phyloP scores from a whole-genome alignment of 2,113 vertebrate species.

The Spermophilus dauricus region DNA sequence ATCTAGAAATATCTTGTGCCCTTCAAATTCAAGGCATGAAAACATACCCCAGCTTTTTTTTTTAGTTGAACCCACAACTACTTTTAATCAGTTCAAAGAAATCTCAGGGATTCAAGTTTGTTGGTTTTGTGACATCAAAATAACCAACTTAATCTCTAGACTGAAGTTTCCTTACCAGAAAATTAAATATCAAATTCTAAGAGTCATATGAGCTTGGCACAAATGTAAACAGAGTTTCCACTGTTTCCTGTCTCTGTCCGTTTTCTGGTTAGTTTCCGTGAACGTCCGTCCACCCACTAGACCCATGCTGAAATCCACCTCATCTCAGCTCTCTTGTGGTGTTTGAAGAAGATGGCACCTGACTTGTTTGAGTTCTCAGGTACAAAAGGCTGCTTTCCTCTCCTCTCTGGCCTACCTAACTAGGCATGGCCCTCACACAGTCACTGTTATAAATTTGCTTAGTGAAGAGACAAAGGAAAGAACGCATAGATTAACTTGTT shows the following conservation, averaged over 20 bases:
- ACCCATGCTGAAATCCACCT: not conserved
- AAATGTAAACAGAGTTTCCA: not conserved
- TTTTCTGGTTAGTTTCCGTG: not conserved
- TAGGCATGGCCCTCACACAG: not conserved
- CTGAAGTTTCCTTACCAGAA: constrained; percentile 53
- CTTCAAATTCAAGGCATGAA: constrained; percentile 36
- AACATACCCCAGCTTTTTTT: not conserved
- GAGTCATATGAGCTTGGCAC: constrained; percentile 32
- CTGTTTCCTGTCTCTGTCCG: not conserved
- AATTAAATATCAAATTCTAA: constrained; percentile 54
- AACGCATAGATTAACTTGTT: constrained; percentile 41
- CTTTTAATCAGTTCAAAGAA: constrained; percentile 60
- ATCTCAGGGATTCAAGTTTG: not conserved
- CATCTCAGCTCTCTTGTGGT: not conserved
- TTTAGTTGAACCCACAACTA: not conserved
- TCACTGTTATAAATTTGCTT: constrained; percentile 34
- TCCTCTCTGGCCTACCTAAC: not conserved
- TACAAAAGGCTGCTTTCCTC: not conserved
- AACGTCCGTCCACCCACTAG: not conserved
- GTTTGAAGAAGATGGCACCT: not conserved
- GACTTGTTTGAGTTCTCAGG: not conserved
- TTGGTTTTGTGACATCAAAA: constrained; percentile 22
- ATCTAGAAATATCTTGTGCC: constrained; percentile 24
- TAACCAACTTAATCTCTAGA: constrained; percentile 4
- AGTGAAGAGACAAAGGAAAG: constrained; percentile 52